phyloP scores from a whole-genome alignment of 2,797 vertebrate genomes.

The Syngnathus acus region DNA sequence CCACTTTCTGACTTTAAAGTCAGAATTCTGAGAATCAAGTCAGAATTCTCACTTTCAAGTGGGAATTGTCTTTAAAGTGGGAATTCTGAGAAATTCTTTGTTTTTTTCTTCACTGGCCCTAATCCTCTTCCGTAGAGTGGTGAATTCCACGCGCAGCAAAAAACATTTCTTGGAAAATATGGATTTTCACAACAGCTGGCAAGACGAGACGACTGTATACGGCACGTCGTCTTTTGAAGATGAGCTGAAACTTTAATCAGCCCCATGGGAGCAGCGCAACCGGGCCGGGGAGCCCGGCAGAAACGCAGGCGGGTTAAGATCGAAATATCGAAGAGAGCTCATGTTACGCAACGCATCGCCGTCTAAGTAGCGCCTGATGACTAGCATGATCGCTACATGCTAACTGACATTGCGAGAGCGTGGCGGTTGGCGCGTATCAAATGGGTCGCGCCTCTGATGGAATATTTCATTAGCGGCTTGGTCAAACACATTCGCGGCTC shows the following conservation, averaged over 20 bases:
- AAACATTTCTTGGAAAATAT: background rate
- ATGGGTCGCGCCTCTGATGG: constrained; percentile 45
- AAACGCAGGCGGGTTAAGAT: constrained; percentile 1
- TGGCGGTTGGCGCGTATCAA: constrained; percentile 36
- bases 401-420: constrained; percentile 28
- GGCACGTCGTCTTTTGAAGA: constrained; percentile 14
- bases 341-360: constrained; percentile 2
- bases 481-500: constrained; percentile 46
- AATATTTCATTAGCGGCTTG: constrained; percentile 55
- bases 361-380: constrained; percentile 19
- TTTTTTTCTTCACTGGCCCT: too few species aligned
- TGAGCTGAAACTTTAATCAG: constrained; percentile 19
- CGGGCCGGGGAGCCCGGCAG: background rate
- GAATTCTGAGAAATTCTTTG: too few species aligned
- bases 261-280: background rate
- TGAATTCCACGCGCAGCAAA: too few species aligned
- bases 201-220: background rate
- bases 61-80: too few species aligned
- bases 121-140: too few species aligned
- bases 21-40: too few species aligned
- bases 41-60: too few species aligned
- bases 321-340: background rate
- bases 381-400: constrained; percentile 29
- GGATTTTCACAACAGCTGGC: background rate
- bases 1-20: background rate